Base-by-base conservation (phyloP, 2,888 invertebrate genomes). In the Ariolimax columbianus region DNA sequence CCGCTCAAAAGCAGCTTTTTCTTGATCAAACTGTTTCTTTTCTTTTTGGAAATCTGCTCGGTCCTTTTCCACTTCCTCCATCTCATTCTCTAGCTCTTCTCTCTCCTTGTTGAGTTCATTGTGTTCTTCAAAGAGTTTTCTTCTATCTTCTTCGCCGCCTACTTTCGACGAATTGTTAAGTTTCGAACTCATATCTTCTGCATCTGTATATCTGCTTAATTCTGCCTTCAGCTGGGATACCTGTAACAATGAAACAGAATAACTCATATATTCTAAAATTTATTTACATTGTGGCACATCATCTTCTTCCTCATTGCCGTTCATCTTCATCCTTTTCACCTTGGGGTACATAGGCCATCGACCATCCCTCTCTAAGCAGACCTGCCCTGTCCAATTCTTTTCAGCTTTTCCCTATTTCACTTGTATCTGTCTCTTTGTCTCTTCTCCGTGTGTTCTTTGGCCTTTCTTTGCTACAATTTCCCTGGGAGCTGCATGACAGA, bases 21-120 rank as follows among this genome's bases (percentile, higher is more conserved):
- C 75, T 51, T 84, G 36, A 0, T 78, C n/a, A 26, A 79, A 83
- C 47, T 82, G 68, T n/a, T 85, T 72, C 55, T 70, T 82, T 51
- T 85, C 85, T 68, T 33, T 70, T 40, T 85, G n/a, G 19, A 82
- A 55, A 47, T 87, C 87, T 59, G 86, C 88, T 73, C 75, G 85
- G 63, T 91, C 89, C 38, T 89, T 89, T 30, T 90, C 90, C 80
- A 87, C 84, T 23, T 79, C 66, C 78, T 87, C 90, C 82, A 89
- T 88, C 30, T 89, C 89, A 68, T 89, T 90, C 82, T 88, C 88
- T 79, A 89, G 84, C 23, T 91, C 91, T 77, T 87, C 86, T 80
- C 88, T 89, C 70, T 90, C 83, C 38, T 86, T 83, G 26, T 89
- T 87, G 75, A 90, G 78, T 81, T 90, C 73, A 30, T 83, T 83